phyloP scores from a whole-genome alignment of 1,140 invertebrate genomes.

The Drusus annulatus region DNA sequence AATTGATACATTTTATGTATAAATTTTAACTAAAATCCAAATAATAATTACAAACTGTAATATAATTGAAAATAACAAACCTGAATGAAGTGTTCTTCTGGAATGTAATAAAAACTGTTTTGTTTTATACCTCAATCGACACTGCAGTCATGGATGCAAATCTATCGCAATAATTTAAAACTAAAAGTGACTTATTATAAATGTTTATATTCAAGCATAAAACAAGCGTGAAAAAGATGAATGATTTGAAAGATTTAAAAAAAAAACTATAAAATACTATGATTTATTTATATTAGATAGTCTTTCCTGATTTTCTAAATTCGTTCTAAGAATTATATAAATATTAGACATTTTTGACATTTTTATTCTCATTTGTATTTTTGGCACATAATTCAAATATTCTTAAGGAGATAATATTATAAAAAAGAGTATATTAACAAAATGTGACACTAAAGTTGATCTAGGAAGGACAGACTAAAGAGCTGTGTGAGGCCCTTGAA shows the following conservation, averaged over 20 bases:
- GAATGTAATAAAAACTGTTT: too few species aligned
- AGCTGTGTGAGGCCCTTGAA: conserved; percentile 51
- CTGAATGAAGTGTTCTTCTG: too few species aligned
- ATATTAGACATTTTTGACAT: conserved; percentile 39
- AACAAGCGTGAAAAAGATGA: conserved; percentile 1
- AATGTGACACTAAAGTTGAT: conserved; percentile 41
- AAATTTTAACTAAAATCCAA: too few species aligned
- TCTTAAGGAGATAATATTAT: conserved; percentile 42
- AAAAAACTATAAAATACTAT: conserved; percentile 13
- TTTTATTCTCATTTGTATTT: conserved; percentile 50
- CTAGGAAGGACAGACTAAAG: conserved; percentile 44
- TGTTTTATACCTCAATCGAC: too few species aligned
- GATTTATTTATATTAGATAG: background rate
- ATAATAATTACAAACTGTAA: too few species aligned
- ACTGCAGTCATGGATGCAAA: too few species aligned
- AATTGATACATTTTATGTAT: too few species aligned
- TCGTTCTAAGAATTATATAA: conserved; percentile 37
- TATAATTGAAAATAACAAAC: too few species aligned
- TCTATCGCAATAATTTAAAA: too few species aligned
- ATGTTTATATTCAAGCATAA: background rate
- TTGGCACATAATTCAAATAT: conserved; percentile 49
- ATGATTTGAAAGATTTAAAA: conserved; percentile 20
- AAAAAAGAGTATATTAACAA: conserved; percentile 36
- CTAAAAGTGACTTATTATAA: too few species aligned
- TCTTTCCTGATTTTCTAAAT: conserved; percentile 8